Evolutionary conservation across 2,113 vertebrate genomes (phyloP).

Genomic region (Tenrec ecaudatus): DNA sequence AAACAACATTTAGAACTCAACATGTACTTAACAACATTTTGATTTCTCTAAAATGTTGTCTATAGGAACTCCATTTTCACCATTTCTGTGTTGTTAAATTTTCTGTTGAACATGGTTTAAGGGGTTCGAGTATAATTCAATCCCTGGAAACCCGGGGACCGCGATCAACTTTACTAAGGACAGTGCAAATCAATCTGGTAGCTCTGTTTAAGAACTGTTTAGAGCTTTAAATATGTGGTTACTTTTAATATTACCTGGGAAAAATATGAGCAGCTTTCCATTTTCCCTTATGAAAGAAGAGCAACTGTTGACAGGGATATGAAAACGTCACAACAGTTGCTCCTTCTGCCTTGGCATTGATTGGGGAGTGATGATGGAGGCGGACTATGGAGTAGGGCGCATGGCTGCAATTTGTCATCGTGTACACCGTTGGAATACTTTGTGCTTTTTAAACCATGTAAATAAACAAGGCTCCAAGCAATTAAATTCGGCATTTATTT

Average conservation of each 20-base stretch:
- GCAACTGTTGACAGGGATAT: background rate
- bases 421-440: too few relatives aligned
- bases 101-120: too few relatives aligned
- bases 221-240: background rate
- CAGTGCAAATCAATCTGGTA: background rate
- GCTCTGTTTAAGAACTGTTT: background rate
- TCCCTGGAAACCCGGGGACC: too few relatives aligned
- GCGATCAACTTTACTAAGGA: background rate
- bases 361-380: background rate
- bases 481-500: conserved; percentile 22
- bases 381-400: background rate
- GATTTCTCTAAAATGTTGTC: too few relatives aligned
- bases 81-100: too few relatives aligned
- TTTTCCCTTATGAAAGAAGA: background rate
- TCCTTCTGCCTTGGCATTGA: background rate
- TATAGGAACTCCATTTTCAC: too few relatives aligned
- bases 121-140: too few relatives aligned
- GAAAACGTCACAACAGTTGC: background rate
- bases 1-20: background rate
- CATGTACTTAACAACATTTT: background rate
- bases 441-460: too few relatives aligned
- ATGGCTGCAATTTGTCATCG: too few relatives aligned
- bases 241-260: background rate
- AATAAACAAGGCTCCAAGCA: background rate
- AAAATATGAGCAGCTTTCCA: background rate